A percentile compares a stretch with the other conserved stretches of the same genome.
Conservation (phyloP, 2,888 invertebrate species). For the Hermaeophaga mercurialis region DNA sequence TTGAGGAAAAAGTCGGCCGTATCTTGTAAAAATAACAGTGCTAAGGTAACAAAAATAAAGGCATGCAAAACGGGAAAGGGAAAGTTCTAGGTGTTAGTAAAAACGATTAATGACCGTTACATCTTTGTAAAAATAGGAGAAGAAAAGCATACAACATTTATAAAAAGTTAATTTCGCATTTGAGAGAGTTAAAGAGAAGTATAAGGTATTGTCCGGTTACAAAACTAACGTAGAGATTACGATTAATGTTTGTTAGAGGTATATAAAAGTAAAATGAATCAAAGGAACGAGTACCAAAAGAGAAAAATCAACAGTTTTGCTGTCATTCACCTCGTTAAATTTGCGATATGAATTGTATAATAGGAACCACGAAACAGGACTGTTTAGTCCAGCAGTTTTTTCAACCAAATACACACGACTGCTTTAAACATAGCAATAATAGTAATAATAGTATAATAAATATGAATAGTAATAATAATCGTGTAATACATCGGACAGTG, state of each 20-base stretch:
- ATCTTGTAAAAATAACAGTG: too few species aligned
- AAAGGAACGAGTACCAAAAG: conserved; percentile 34
- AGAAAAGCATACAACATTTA: conserved; percentile 10
- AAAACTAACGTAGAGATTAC: conserved; percentile 30
- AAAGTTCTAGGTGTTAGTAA: conserved; percentile 3
- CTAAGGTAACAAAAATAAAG: neutral
- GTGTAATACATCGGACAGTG: conserved; percentile 58
- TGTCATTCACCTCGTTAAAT: conserved; percentile 46
- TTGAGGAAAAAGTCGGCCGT: too few species aligned
- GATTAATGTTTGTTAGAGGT: conserved; percentile 37
- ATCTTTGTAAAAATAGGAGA: conserved; percentile 39
- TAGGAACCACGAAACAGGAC: conserved; percentile 49
- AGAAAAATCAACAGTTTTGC: conserved; percentile 34
- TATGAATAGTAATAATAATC: conserved; percentile 62
- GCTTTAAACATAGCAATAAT: conserved; percentile 55
- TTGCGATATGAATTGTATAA: conserved; percentile 58
- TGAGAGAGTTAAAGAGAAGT: conserved; percentile 4
- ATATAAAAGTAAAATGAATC: conserved; percentile 44
- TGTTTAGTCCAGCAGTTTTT: conserved; percentile 49
- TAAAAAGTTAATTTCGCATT: conserved; percentile 10
- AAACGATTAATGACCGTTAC: conserved; percentile 14
- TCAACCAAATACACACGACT: conserved; percentile 55
- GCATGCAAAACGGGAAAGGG: conserved; percentile 27
- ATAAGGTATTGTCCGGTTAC: conserved; percentile 34
- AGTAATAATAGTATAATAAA: conserved; percentile 56